Percentiles rank a stretch among this genome's conserved stretches.
These are phyloP conservation scores for Scotopteryx bipunctaria DNA, from an alignment of 2,888 invertebrate species.

Conservation along the genomic window DNA sequence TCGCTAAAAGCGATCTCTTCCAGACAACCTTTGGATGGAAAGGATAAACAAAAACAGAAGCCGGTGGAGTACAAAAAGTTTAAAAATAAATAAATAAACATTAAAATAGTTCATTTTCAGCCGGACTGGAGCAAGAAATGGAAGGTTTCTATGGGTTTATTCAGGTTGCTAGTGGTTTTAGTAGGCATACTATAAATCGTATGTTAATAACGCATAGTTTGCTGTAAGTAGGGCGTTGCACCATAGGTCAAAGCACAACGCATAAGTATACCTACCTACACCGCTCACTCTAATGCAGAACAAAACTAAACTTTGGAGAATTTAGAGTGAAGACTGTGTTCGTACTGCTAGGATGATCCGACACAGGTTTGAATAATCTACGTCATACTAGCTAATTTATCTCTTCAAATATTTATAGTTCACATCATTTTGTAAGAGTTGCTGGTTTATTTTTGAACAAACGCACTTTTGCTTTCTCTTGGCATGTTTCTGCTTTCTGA, in stretches of 20 bases:
- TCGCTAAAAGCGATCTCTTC: too few relatives aligned
- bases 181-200: too few relatives aligned
- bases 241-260: background rate
- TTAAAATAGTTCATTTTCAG: too few relatives aligned
- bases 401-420: background rate
- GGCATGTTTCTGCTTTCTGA: constrained; percentile 22
- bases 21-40: too few relatives aligned
- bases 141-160: too few relatives aligned
- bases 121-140: too few relatives aligned
- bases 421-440: constrained; percentile 7
- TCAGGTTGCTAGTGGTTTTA: too few relatives aligned
- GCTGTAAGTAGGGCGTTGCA: background rate
- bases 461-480: constrained; percentile 19
- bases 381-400: background rate
- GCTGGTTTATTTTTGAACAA: constrained; percentile 3
- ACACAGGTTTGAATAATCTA: background rate
- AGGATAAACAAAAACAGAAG: too few relatives aligned
- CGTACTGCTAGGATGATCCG: background rate
- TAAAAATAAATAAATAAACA: too few relatives aligned
- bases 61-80: too few relatives aligned
- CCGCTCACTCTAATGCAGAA: too few relatives aligned
- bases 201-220: background rate
- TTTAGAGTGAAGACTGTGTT: background rate
- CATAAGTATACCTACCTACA: too few relatives aligned
- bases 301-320: background rate